Evolutionary conservation across 2,113 vertebrate species (phyloP), one percentile per base, ranked within the genome.

Genomic region (Neomonachus schauinslandi): DNA sequence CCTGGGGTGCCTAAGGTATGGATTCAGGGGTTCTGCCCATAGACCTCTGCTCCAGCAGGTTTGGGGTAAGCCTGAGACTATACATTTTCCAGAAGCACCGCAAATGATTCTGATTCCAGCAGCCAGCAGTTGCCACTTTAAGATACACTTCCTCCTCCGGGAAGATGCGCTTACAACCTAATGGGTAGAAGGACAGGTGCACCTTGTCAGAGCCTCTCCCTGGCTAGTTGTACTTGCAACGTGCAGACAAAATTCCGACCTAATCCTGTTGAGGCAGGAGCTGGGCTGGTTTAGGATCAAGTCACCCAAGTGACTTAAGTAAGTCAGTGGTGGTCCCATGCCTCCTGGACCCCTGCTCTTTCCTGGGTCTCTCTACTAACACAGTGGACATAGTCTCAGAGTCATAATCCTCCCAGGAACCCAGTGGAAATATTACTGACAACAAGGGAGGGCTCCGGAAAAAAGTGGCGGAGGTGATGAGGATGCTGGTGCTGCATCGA

Each of bases 151-250:
- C 31, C 33, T 81, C 63, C 53, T 55, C 53, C 26, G n/a, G 83
- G 89, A 33, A 18, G 9, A 7, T 10, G 3, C 36, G 63, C 65
- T 72, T 15, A 22, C 2, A 15, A 7, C n/a, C 59, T 39, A 51
- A 1, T 14, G 51, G 51, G 36, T 5, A 9, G 69, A 53, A 46
- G 63, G 83, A 51, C 5, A 0, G 4, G 24, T 31, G 14, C 2
- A 36, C 51, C 80, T 46, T n/a, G 28, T 53, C 2, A 2, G 46
- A 53, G 19, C 28, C 57, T 8, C 33, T 55, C 59, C 55, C n/a
- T 14, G 4, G 22, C 69, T 31, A 26, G 31, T 1, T 0, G 10
- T 26, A 16, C 59, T 26, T 4, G 4, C 33, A 19, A 26, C 1
- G 9, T 33, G 59, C 22, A 39, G 22, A n/a, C 53, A 42, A 19